Conservation (phyloP, 1,140 invertebrate species). For the Zaprionus lachaisei region DNA sequence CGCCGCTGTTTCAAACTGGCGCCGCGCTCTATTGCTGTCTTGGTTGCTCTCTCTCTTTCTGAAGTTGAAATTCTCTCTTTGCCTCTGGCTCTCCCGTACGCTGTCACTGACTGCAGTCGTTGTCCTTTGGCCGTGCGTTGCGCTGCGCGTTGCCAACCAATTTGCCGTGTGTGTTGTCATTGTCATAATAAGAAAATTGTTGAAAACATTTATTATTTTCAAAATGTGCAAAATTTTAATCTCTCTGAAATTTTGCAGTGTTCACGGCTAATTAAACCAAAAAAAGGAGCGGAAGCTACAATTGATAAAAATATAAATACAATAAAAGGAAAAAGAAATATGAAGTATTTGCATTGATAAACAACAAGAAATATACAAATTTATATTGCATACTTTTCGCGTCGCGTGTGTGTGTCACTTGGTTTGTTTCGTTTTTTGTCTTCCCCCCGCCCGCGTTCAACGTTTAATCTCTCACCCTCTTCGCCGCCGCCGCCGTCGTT, state of each 20-base stretch:
- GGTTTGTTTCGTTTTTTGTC: slow-evolving; percentile 28
- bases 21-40: slow-evolving; percentile 13
- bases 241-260: slow-evolving; percentile 30
- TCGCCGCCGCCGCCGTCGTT: neutral
- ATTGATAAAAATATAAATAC: slow-evolving; percentile 1
- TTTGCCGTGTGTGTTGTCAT: slow-evolving; percentile 52
- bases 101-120: slow-evolving; percentile 67
- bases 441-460: slow-evolving; percentile 21
- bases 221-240: slow-evolving; percentile 8
- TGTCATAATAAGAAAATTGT: slow-evolving; percentile 60
- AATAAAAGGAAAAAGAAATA: slow-evolving; percentile 14
- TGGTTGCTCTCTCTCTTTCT: slow-evolving; percentile 17
- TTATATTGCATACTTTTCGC: slow-evolving; percentile 54
- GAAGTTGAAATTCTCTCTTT: slow-evolving; percentile 1
- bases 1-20: slow-evolving; percentile 42
- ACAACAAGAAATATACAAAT: slow-evolving; percentile 19
- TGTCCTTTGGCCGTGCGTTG: slow-evolving; percentile 69
- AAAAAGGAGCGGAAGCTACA: slow-evolving; percentile 1
- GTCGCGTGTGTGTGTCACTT: slow-evolving; percentile 37
- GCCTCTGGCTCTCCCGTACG: slow-evolving; percentile 24
- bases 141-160: slow-evolving; percentile 74
- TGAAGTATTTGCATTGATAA: slow-evolving; percentile 33
- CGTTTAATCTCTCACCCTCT: slow-evolving; percentile 39
- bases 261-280: slow-evolving; percentile 17
- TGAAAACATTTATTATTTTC: slow-evolving; percentile 2